Evolutionary conservation across 2,797 vertebrate genomes (phyloP).

Genomic region (Macrochelys suwanniensis): DNA sequence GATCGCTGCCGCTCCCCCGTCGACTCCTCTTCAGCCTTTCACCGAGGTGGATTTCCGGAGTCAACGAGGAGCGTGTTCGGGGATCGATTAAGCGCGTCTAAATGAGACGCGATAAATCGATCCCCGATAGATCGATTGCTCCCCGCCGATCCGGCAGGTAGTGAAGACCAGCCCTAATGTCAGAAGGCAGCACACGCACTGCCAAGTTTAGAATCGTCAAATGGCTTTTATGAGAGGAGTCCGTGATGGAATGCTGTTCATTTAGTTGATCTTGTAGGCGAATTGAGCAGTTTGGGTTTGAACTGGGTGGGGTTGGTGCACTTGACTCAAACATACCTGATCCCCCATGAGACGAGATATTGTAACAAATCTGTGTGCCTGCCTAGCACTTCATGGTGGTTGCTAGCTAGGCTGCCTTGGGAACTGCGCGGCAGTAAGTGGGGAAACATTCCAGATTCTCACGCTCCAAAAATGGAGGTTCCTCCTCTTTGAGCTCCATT

Average conservation of each 20-base stretch:
- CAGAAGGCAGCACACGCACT: neutral
- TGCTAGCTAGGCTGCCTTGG: slow-evolving; percentile 47
- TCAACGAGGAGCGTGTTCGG: no score
- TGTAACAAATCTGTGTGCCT: neutral
- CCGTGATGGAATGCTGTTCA: neutral
- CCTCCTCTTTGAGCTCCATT: neutral
- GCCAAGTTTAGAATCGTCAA: neutral
- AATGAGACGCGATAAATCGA: no score
- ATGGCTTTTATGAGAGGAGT: neutral
- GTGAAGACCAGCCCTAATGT: neutral
- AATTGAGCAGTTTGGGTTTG: neutral
- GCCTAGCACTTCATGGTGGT: neutral
- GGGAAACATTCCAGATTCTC: neutral
- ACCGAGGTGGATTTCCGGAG: no score
- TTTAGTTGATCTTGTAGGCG: neutral
- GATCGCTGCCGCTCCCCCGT: no score
- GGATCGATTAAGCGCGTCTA: no score
- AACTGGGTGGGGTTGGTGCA: neutral
- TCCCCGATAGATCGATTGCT: no score
- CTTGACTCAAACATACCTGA: neutral
- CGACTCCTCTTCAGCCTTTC: no score
- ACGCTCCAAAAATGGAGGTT: slow-evolving; percentile 15
- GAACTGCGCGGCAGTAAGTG: neutral
- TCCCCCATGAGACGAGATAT: neutral
- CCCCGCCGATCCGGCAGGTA: no score